These are phyloP conservation scores for Harpagifer antarcticus DNA, from an alignment of 2,797 vertebrate species.

Conservation along the genomic window DNA sequence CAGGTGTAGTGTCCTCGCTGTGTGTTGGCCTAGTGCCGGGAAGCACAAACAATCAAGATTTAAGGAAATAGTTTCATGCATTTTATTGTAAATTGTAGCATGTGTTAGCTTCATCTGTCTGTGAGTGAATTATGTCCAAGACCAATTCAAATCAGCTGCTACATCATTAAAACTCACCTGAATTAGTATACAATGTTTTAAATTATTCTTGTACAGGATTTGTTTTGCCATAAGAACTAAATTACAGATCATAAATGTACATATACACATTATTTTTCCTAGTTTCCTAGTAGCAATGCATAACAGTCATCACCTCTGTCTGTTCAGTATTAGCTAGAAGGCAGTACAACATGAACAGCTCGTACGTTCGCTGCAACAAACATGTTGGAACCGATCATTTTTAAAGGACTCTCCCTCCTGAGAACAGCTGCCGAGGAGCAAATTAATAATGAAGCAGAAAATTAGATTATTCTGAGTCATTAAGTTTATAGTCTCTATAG, in stretches of 20 bases:
- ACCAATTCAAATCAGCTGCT: background rate
- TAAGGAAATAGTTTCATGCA: background rate
- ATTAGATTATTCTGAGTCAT: constrained; percentile 72
- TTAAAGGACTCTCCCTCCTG: constrained; percentile 48
- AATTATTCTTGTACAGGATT: background rate
- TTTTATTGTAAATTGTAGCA: background rate
- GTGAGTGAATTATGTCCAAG: background rate
- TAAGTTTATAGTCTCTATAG: constrained; percentile 73
- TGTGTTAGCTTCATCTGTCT: background rate
- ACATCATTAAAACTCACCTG: background rate
- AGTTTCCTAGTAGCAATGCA: background rate
- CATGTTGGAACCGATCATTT: constrained; percentile 48
- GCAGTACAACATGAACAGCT: constrained; percentile 14
- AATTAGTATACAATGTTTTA: background rate
- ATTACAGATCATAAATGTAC: background rate
- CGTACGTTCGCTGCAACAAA: constrained; percentile 41
- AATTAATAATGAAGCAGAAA: constrained; percentile 78
- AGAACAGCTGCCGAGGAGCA: constrained; percentile 64
- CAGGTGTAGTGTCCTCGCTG: constrained; percentile 22
- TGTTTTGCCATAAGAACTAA: background rate
- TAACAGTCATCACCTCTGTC: background rate
- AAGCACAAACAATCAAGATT: background rate
- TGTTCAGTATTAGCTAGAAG: constrained; percentile 20
- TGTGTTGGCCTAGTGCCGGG: background rate
- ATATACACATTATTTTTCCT: too few species aligned